Base-by-base conservation (phyloP, 2,888 invertebrate genomes). In the Andrena hattorfiana region DNA sequence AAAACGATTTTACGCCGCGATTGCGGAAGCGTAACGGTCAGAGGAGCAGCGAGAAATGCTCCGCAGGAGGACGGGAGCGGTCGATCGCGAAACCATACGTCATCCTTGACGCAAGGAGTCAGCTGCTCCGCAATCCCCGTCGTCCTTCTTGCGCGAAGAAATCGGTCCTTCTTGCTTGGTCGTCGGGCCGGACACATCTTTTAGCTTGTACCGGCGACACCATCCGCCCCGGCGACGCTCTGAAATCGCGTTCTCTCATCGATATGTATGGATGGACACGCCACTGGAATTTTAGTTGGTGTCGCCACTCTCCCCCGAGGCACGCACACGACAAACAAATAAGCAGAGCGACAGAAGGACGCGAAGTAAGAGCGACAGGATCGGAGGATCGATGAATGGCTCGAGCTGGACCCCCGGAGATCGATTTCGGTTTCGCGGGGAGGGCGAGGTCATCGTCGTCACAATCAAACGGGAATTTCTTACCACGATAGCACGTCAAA, bases 211-310 rank as follows among this genome's bases (percentile, higher is more conserved):
- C 86, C 87, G 89, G 85, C 90, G 84, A 91, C 91, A 92, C 90
- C 89, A 87, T 81, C 85, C 82, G 69, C 75, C 60, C 71, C 66
- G 35, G 67, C 68, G 72, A 74, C 81, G 66, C 83, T 56, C 56
- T 79, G 75, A 83, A 76, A 81, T 82, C 85, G 79, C 85, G 77
- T 63, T 84, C 83, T 82, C 91, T 92, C 92, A 92, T 93, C 93
- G 92, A 93, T 92, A 93, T 92, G 92, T 91, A 91, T 89, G 91
- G 88, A 89, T 90, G 90, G 90, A 92, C 91, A 90, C 92, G 89
- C 85, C 86, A 81, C 75, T 89, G 93, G 93, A 93, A 93, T 93
- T 93, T 93, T 92, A 93, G 93, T 93, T 93, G 92, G 92, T 89
- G 86, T 89, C 89, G 87, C 87, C 84, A 84, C 76, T 77, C 72